These are phyloP conservation scores for crab-eating macaque (Macaca fascicularis) DNA, from an alignment of 2,113 vertebrate species.

Conservation along the genomic window T2T-MFA8v1.1 NC_088388.1:91824001-91824500, in stretches of 20 bases:
- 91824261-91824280: background rate
- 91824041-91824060: background rate
- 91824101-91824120: background rate
- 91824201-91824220: background rate
- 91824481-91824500: background rate
- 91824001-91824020: background rate
- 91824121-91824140: background rate
- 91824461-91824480: background rate
- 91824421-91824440: background rate
- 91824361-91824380: background rate
- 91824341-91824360: background rate
- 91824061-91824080: background rate
- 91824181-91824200: background rate
- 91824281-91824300: background rate
- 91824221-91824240: background rate
- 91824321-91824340: background rate
- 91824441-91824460: conserved; percentile 17
- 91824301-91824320: background rate
- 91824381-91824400: background rate
- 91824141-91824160: background rate
- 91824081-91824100: background rate
- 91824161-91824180: background rate
- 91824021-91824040: too few species aligned
- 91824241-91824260: background rate
- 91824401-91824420: background rate